Base-by-base conservation (phyloP, 2,113 vertebrate species). In the Calcarius ornatus region DNA sequence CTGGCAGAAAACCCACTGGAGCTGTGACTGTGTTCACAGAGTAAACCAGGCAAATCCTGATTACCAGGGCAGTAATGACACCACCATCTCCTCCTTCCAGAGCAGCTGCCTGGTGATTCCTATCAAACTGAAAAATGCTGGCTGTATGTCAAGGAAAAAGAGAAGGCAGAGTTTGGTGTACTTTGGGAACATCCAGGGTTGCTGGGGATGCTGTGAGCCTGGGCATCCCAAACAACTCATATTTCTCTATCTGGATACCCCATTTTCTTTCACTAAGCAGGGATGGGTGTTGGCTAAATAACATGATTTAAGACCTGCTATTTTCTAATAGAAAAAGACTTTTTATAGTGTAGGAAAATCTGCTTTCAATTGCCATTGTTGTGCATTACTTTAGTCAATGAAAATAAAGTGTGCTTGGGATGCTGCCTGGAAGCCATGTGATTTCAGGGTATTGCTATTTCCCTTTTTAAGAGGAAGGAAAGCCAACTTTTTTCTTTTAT, bases 401-500 rank as follows among this genome's bases (percentile, higher is more conserved):
- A 93, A 92, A 93, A 94, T 73, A 83, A 92, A 95, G 59, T 15
- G 70, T 71, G 60, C 57, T 91, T 86, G 90, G 90, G 88, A 86
- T 78, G 84, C 73, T 96, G 93, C 93, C 86, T 81, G 59, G 76
- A 84, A 93, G 61, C 61, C 24, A 65, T 27, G 77, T 81, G 61
- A 92, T 85, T 65, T 51, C 40, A 48, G 57, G 66, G 81, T 75
- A 90, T 54, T 72, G n/a, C 77, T 91, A 63, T 92, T 50, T 92
- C 54, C 90, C 69, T 83, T 93, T 90, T 47, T 76, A 79, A 85
- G 92, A 96, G 73, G 70, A 71, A 63, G 85, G 77, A 96, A 84
- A 94, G 73, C 84, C 96, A 92, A 50, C 22, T 70, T 94, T 92
- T 91, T 69, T 96, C 87, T 97, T 89, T 81, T 61, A 63, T 86